Evolutionary conservation across 1,140 invertebrate genomes (phyloP).

Genomic region (Ptiloglossa arizonensis): DNA sequence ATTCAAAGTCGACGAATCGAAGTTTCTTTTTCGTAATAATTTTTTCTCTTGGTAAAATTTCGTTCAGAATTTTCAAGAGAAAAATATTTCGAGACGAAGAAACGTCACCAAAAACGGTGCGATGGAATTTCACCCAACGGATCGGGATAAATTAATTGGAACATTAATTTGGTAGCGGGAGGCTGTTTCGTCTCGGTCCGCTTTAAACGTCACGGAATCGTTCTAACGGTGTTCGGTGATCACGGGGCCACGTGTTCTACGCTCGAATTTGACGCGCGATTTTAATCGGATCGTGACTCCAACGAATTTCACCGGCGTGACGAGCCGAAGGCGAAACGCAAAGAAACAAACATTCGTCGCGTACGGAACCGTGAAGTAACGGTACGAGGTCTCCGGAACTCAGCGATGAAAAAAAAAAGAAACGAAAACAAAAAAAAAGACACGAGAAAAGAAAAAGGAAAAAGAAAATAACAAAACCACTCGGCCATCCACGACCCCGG

Average conservation of each 20-base stretch:
- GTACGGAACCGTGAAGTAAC: conserved; percentile 55
- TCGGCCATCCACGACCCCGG: conserved; percentile 41
- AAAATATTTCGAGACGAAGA: too few relatives aligned
- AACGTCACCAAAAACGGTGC: too few relatives aligned
- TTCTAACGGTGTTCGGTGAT: conserved; percentile 18
- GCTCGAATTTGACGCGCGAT: conserved; percentile 1
- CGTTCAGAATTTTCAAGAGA: too few relatives aligned
- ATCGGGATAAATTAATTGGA: not conserved
- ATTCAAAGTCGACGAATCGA: too few relatives aligned
- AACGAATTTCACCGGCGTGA: conserved; percentile 14
- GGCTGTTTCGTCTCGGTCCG: not conserved
- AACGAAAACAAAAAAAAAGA: not conserved
- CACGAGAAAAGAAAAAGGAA: not conserved
- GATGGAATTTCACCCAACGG: too few relatives aligned
- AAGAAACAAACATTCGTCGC: conserved; percentile 34
- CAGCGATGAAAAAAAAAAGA: not conserved
- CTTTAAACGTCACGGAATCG: not conserved
- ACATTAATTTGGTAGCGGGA: not conserved
- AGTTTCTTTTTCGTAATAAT: too few relatives aligned
- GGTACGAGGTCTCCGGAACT: conserved; percentile 49
- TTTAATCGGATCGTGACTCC: conserved; percentile 27
- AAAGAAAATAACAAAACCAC: conserved; percentile 28
- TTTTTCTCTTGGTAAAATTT: too few relatives aligned
- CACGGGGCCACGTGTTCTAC: not conserved
- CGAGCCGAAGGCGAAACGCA: not conserved